phyloP scores from a whole-genome alignment of 23 tunicate species.

The Styela clava region DNA sequence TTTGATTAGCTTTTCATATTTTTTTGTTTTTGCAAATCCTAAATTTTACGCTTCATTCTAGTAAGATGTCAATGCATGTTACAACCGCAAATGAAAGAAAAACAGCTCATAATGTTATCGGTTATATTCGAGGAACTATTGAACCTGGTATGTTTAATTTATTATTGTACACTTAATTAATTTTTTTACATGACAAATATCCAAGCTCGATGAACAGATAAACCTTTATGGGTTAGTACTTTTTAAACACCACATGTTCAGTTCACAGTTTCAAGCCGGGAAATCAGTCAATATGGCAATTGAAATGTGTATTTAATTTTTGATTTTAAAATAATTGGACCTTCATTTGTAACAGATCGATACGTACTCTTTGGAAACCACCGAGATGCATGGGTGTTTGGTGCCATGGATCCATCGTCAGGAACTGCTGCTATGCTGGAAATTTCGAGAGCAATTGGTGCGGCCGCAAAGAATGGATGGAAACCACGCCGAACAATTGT shows the following conservation, averaged over 20 bases:
- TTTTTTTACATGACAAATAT: too few species aligned
- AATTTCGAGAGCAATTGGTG: slow-evolving; percentile 36
- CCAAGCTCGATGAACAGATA: too few species aligned
- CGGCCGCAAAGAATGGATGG: slow-evolving; percentile 72
- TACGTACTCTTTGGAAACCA: slow-evolving; percentile 81
- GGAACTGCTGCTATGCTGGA: slow-evolving; percentile 71
- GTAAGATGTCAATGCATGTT: slow-evolving; percentile 52
- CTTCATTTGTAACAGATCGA: slow-evolving; percentile 38
- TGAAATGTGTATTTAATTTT: too few species aligned
- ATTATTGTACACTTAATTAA: too few species aligned
- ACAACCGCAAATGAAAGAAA: slow-evolving; percentile 32
- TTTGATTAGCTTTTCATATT: too few species aligned
- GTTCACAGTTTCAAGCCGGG: too few species aligned
- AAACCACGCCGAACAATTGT: slow-evolving; percentile 66
- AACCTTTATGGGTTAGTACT: too few species aligned
- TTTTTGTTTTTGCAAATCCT: too few species aligned
- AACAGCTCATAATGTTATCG: slow-evolving; percentile 32
- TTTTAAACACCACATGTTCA: too few species aligned
- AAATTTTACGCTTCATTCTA: too few species aligned
- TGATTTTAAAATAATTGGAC: too few species aligned
- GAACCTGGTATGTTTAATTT: slow-evolving; percentile 27
- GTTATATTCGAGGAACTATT: slow-evolving; percentile 7
- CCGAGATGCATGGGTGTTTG: slow-evolving; percentile 94
- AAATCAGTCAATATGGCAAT: too few species aligned
- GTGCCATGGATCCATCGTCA: slow-evolving; percentile 76